Base-by-base conservation (phyloP, 1,140 invertebrate genomes). In the Venustaconcha ellipsiformis region DNA sequence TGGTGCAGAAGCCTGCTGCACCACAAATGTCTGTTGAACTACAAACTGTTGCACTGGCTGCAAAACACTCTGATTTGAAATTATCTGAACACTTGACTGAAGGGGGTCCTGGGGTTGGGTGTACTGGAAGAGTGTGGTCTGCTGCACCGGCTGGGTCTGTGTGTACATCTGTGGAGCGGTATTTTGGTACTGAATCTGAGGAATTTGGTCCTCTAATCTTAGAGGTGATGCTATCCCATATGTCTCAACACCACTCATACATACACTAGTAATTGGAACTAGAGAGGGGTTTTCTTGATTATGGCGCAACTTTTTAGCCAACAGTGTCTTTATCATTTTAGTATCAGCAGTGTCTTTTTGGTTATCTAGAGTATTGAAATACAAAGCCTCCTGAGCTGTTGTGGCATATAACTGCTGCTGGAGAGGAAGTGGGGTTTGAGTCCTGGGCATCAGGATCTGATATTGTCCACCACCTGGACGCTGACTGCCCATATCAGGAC, bases 61-160 rank as follows among this genome's bases (percentile, higher is more conserved):
- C 20, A 70, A 58, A 20, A 65, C 60, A 12, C 37, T 48, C 37
- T 48, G 37, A 48, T 48, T 48, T 48, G 37, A 48, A 48, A 48
- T 48, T 48, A 65, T 60, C 63, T 73, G 71, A 66, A 58, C 71
- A 73, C 55, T 59, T 17, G 67, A 59, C n/a, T 70, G 67, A 48
- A 69, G 26, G 2, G 67, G 37, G 64, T 62, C 63, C 17, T 17
- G 48, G 26, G 67, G 74, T 18, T 56, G 6, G 23, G 68, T 58
- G 60, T 76, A 76, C 62, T 76, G 74, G 58, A 76, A 65, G 63
- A 66, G 71, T 15, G 74, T 67, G 14, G 74, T 76, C 30, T 76
- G 74, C 48, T 72, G 70, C n/a, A 48, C 56, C 3, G 65, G 26
- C n/a, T 74, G 66, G n/a, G 37, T 48, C 37, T 48, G 37, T 48